Conservation (phyloP, 2,888 invertebrate species). For the Heliconius charithonia region DNA sequence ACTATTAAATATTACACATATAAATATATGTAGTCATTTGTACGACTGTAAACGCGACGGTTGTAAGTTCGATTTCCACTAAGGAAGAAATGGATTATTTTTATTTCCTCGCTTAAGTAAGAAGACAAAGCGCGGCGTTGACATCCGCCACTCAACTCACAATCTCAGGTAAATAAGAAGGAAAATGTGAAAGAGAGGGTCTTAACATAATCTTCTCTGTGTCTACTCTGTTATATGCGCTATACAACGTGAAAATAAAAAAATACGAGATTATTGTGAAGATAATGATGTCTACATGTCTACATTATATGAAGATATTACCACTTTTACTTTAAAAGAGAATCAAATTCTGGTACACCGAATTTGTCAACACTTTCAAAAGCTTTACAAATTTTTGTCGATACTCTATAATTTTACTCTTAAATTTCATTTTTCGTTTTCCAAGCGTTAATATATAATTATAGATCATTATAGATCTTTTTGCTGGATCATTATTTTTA, state of each 20-base stretch:
- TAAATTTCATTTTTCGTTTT: conserved; percentile 6
- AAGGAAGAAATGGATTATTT: too few species aligned
- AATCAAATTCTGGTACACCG: conserved; percentile 1
- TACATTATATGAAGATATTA: background rate
- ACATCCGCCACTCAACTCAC: too few species aligned
- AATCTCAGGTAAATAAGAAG: background rate
- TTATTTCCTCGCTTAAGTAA: too few species aligned
- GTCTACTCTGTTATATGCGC: background rate
- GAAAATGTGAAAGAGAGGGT: background rate
- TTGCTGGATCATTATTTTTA: conserved; percentile 6
- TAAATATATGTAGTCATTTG: too few species aligned
- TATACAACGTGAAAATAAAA: background rate
- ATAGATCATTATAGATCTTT: conserved; percentile 1
- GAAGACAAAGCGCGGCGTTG: too few species aligned
- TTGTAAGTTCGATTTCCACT: too few species aligned
- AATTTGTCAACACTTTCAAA: background rate
- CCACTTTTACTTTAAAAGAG: background rate
- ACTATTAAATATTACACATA: too few species aligned
- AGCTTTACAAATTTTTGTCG: background rate
- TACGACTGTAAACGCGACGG: too few species aligned
- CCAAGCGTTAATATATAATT: background rate
- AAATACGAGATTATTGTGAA: background rate
- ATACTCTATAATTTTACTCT: background rate
- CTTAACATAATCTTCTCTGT: background rate
- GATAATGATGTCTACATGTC: background rate